Evolutionary conservation across 2,888 invertebrate species (phyloP), one percentile per base, ranked within the genome.

Genomic region (Orthonevra nobilis): DNA sequence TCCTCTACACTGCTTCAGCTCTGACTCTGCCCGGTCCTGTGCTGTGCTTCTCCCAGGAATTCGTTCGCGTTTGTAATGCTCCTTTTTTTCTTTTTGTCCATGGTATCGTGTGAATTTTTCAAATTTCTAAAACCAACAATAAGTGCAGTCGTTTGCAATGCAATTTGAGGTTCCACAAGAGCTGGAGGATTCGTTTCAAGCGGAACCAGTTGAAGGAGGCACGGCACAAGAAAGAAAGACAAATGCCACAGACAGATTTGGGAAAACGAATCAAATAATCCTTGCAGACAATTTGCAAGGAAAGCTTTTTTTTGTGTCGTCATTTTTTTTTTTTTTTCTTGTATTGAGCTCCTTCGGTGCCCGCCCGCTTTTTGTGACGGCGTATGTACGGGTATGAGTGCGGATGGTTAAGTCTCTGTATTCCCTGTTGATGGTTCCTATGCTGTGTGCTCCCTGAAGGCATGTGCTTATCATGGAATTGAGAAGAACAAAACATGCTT

Each of bases 51-150:
- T 38, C 1, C 15, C 9, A 44, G 44, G 48, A 10, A 19, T 14
- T 14, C 48, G 36, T 20, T n/a, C n/a, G n/a, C 30, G 46, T 60
- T 44, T 60, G 44, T 60, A 60, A 60, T 44, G 26, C 32, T 5
- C n/a, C 5, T 26, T 17, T 7, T 17, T 20, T 48, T 28, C 7
- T 46, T n/a, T 26, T 50, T 10, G 7, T 20, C 19, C 40, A 28
- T 48, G 5, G 48, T 19, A 12, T 42, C 64, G 61, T 73, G 64
- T 73, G 56, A 73, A 64, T 73, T 63, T 72, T 63, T 73, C 48
- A 50, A 58, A 73, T 64, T 72, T 73, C 64, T 42, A 42, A 73
- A 73, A 72, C 61, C 70, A 72, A 63, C 70, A 61, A 72, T 72
- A 48, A 63, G 61, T 69, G 70, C 46, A 70, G 52, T 61, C 70